phyloP scores from a whole-genome alignment of 1,140 invertebrate species.

The Achatina immaculata region DNA sequence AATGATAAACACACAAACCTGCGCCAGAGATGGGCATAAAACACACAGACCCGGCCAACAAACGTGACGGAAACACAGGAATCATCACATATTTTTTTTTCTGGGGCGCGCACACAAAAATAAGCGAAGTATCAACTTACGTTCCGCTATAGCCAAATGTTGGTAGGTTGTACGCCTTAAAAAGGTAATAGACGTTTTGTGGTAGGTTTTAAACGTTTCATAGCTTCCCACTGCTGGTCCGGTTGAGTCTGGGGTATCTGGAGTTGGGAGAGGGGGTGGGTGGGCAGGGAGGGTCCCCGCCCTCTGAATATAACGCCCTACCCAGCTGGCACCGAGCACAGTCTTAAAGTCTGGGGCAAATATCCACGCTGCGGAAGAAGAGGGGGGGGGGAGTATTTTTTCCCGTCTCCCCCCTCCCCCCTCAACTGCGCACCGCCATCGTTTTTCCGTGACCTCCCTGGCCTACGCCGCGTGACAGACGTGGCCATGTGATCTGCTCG shows the following conservation, averaged over 20 bases:
- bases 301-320: background rate
- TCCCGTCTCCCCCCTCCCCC: too few relatives aligned
- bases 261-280: too few relatives aligned
- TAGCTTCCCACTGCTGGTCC: background rate
- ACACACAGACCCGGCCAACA: background rate
- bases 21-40: background rate
- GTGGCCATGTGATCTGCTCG: background rate
- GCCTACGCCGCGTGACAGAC: slow-evolving; percentile 3
- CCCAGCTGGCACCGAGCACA: slow-evolving; percentile 2
- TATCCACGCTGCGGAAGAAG: background rate
- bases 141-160: background rate
- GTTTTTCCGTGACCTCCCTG: background rate
- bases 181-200: slow-evolving; percentile 12
- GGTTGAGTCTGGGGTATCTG: background rate
- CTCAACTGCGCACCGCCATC: background rate
- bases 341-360: too few relatives aligned
- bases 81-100: background rate
- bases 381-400: background rate
- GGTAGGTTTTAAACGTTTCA: slow-evolving; percentile 9
- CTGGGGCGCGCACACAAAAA: background rate
- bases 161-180: background rate
- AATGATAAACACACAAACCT: background rate
- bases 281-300: too few relatives aligned
- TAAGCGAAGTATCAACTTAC: background rate
- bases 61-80: background rate